phyloP scores from a whole-genome alignment of 2,888 invertebrate species.

The Philereme vetulata region DNA sequence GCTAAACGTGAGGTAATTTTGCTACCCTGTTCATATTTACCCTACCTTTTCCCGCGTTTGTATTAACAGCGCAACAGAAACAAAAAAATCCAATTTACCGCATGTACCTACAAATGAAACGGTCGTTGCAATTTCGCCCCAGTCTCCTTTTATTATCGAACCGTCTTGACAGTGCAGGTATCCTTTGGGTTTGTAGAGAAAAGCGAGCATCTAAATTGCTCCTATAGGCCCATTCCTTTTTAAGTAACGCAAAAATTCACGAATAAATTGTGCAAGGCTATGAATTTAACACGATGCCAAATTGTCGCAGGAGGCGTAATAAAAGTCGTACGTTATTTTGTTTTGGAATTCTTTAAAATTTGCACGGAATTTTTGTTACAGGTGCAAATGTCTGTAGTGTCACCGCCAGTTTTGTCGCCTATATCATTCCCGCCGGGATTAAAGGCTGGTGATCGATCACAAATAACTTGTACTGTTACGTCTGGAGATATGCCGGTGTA shows the following conservation, averaged over 20 bases:
- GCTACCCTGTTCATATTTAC: conserved; percentile 14
- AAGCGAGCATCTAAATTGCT: conserved; percentile 30
- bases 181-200: conserved; percentile 30
- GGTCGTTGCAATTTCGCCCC: conserved; percentile 25
- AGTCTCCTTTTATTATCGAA: conserved; percentile 27
- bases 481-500: conserved; percentile 87
- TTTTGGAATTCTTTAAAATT: conserved; percentile 8
- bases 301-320: conserved; percentile 9
- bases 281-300: conserved; percentile 29
- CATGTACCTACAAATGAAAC: conserved; percentile 16
- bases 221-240: conserved; percentile 19
- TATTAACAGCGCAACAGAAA: conserved; percentile 9
- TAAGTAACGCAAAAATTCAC: conserved; percentile 19
- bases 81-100: conserved; percentile 24
- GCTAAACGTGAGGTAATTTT: conserved; percentile 87
- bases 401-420: conserved; percentile 93
- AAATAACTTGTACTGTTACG: conserved; percentile 93
- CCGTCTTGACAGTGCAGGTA: conserved; percentile 34
- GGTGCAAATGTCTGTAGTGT: conserved; percentile 77
- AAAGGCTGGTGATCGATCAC: conserved; percentile 90
- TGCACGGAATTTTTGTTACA: conserved; percentile 38
- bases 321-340: conserved; percentile 14
- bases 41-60: conserved; percentile 10
- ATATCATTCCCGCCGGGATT: conserved; percentile 92
- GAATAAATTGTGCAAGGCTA: conserved; percentile 22